Evolutionary conservation across 2,888 invertebrate species (phyloP).

Genomic region (Idaea aversata): DNA sequence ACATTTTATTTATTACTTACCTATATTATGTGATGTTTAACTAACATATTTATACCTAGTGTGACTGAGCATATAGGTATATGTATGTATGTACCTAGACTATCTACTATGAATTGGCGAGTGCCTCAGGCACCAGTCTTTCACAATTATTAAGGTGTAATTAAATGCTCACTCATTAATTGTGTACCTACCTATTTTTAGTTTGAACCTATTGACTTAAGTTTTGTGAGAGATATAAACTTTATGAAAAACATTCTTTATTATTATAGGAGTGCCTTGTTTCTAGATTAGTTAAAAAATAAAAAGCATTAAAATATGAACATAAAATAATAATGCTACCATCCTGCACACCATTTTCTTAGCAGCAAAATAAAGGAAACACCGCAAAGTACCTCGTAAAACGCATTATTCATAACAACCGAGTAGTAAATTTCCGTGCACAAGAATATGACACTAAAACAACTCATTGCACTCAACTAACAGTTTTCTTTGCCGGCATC

Average conservation of each 20-base stretch:
- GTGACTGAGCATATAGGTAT: no score
- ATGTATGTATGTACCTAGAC: no score
- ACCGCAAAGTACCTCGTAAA: slow-evolving; percentile 26
- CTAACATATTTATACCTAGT: no score
- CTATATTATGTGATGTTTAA: no score
- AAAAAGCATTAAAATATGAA: background rate
- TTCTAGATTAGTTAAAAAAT: background rate
- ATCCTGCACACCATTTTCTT: background rate
- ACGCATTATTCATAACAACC: slow-evolving; percentile 26
- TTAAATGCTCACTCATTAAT: no score
- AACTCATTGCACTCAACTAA: slow-evolving; percentile 48
- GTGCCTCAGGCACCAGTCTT: no score
- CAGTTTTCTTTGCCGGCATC: slow-evolving; percentile 56
- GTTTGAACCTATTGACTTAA: no score
- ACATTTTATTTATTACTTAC: no score
- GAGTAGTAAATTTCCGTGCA: slow-evolving; percentile 26
- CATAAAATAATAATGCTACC: background rate
- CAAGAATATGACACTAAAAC: slow-evolving; percentile 33
- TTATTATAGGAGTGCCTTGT: background rate
- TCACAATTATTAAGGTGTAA: no score
- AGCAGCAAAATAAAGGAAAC: slow-evolving; percentile 2
- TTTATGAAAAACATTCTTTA: background rate
- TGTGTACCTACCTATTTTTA: no score
- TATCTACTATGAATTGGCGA: no score
- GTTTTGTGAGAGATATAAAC: no score